Conservation (phyloP, 2,888 invertebrate genomes). For the Apodemia duryi region DNA sequence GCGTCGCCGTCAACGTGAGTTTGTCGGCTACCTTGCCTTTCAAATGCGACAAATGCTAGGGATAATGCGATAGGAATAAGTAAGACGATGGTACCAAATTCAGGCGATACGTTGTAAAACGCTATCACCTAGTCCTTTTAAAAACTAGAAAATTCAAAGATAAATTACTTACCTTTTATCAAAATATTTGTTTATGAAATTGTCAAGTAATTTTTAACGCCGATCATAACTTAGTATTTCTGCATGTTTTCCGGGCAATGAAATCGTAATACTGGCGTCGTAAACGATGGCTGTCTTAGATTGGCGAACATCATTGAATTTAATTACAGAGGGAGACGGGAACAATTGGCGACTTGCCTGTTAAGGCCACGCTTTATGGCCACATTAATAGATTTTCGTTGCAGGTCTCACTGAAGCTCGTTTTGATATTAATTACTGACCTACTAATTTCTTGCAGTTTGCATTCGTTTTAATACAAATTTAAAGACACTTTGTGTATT, state of each 20-base stretch:
- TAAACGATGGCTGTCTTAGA: constrained; percentile 71
- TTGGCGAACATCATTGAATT: constrained; percentile 72
- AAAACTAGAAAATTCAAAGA: too few relatives aligned
- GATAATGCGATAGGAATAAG: too few relatives aligned
- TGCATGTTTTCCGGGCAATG: constrained; percentile 61
- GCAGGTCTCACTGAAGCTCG: constrained; percentile 51
- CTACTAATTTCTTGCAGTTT: constrained; percentile 46
- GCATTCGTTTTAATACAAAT: constrained; percentile 39
- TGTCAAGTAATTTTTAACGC: not conserved
- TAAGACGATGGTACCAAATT: too few relatives aligned
- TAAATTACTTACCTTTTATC: too few relatives aligned
- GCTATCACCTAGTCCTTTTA: too few relatives aligned
- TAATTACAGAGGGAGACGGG: constrained; percentile 67
- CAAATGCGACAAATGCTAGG: too few relatives aligned
- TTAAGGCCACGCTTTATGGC: constrained; percentile 65
- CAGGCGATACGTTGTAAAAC: too few relatives aligned
- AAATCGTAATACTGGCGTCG: constrained; percentile 70
- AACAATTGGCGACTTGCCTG: constrained; percentile 72
- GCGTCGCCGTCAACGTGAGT: too few relatives aligned
- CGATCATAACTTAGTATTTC: constrained; percentile 31
- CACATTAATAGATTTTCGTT: constrained; percentile 72
- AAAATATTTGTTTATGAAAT: not conserved
- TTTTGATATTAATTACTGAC: constrained; percentile 63
- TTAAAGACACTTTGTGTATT: not conserved
- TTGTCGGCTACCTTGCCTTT: too few relatives aligned